Base-by-base conservation (phyloP, 64 coral and sea anemone species). In the Pocillopora verrucosa region DNA sequence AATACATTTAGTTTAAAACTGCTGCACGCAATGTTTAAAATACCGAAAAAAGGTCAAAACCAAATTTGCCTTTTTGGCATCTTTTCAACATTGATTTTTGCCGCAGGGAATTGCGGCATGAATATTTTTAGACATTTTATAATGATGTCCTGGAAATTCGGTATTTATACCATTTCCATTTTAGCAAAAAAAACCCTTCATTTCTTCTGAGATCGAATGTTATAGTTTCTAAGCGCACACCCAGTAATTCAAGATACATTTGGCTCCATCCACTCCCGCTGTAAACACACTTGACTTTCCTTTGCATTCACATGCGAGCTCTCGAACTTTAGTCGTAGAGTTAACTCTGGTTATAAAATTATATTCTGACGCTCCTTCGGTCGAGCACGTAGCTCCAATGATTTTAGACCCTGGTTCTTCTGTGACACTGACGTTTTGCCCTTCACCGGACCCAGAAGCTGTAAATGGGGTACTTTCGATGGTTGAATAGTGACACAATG, bases 201-300 rank as follows among this genome's bases (percentile, higher is more conserved):
- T 4, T 16, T 56, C 36, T 34, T 72, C 67, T 72, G 45, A 83
- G 13, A 30, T 30, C 30, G 30, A 12, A 72, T 25, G n/a, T 1
- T 11, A 22, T 5, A 20, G 22, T 20, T 67, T 25, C 86, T 35
- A 34, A 11, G 60, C 35, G 20, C 90, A 92, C 1, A 83, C 56
- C 90, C 90, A 92, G 63, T 92, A 92, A 80, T 92, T 83, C 2
- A 92, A 87, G 22, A 69, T 72, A 30, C 83, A 87, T n/a, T 58
- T 78, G 7, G 45, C 37, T 9, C 1, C 2, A 13, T 65, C 83
- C 11, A 5, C 12, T 3, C 35, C 24, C 10, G 12, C 17, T 79
- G 14, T 2, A 63, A 83, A 76, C 13, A 58, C 37, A 2, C 5
- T 65, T 20, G 82, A 77, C 35, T 35, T 70, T 70, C 90, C 90